Base-by-base conservation (phyloP, 2,888 invertebrate genomes). In the Timema podura region DNA sequence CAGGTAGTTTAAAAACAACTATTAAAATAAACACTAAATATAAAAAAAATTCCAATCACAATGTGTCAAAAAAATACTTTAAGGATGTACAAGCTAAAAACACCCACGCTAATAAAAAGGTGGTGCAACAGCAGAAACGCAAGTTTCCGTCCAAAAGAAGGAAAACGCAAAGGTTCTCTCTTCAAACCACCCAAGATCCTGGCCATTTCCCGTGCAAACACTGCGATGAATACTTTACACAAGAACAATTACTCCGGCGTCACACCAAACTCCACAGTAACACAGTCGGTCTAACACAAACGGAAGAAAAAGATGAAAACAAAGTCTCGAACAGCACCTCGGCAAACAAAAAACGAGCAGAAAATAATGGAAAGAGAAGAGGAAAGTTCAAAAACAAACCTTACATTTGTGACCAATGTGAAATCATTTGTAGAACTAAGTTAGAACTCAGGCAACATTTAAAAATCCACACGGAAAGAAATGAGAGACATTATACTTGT, bases 341-440 rank as follows among this genome's bases (percentile, higher is more conserved):
- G 5, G 5, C 9, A 48, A 7, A 47, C 8, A 16, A 47, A 5
- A 13, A 48, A 5, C 16, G 48, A 45, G 6, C 45, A 10, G 16
- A 64, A n/a, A 64, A 9, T 6, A 10, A 64, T 3, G 15, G 30
- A 16, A 10, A 10, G 10, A 9, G 9, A 8, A 46, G 13, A 45
- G 45, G 10, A 6, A 30, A 7, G 8, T 8, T 48, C 16, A n/a
- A 16, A 8, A 49, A 66, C 13, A 30, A 16, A n/a, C 45, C 48
- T 6, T 64, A 68, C n/a, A 10, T 48, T 13, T 68, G 64, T 64
- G 68, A 68, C 5, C 59, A 30, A 10, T 61, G 64, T 44, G 48
- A 44, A 30, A n/a, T 48, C 13, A 49, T 49, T 68, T 68, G 64
- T 64, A 49, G 48, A 45, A 44, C 11, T 11, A 64, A 64, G 15